Conservation (phyloP, 53 echinoderm and acorn worm species). For the Echinarachnius parma region DNA sequence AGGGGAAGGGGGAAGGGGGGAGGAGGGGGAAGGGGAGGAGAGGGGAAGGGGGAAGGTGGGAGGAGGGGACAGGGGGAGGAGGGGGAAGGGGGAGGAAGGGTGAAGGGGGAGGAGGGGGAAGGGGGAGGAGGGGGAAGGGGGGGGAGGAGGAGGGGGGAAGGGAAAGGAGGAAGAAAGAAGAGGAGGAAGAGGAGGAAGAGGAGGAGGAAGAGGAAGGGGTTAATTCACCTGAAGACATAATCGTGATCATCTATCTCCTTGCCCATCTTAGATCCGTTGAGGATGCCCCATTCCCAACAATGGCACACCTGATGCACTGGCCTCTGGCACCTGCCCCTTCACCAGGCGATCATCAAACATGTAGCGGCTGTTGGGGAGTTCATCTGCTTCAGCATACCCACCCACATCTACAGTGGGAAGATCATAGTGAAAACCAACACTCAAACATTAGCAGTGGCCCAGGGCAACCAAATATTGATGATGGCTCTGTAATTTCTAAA, state of each 20-base stretch:
- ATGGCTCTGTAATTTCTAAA: no score
- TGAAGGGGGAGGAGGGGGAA: not conserved
- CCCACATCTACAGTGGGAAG: no score
- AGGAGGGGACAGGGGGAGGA: no score
- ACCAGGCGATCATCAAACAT: constrained; percentile 82
- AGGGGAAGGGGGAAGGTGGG: no score
- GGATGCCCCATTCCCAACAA: constrained; percentile 92
- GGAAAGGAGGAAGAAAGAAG: not conserved
- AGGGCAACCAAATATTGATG: no score
- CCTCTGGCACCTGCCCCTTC: constrained; percentile 6
- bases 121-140: not conserved
- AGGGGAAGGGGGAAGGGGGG: no score
- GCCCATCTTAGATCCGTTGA: constrained; percentile 78
- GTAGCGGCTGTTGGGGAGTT: constrained; percentile 68
- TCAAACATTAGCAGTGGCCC: no score
- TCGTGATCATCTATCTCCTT: constrained; percentile 91
- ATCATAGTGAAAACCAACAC: no score
- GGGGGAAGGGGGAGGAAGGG: not conserved
- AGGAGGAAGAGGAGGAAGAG: not conserved
- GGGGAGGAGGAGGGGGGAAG: not conserved
- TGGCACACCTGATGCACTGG: constrained; percentile 73
- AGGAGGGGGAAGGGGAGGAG: no score
- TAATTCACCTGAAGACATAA: constrained; percentile 87
- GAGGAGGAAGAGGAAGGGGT: not conserved
- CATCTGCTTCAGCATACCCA: constrained; percentile 19